Percentiles rank a stretch among this genome's conserved stretches.
phyloP scores from a whole-genome alignment of 2,113 vertebrate species.

The Tylochromis polylepis region DNA sequence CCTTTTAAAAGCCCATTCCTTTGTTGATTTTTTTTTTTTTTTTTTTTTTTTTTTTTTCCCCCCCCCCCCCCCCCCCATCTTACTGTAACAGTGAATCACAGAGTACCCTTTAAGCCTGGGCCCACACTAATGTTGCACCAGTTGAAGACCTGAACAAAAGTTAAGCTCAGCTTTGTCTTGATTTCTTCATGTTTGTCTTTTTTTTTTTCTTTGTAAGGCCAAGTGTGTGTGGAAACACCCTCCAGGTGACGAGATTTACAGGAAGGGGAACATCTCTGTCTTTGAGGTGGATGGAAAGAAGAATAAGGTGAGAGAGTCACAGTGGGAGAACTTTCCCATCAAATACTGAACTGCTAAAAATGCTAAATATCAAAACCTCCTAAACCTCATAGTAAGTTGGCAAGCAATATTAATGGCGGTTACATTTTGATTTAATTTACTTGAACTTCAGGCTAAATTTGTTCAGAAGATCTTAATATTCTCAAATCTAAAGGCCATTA shows the following conservation, averaged over 20 bases:
- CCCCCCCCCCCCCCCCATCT: neutral
- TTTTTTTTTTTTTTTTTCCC: no score
- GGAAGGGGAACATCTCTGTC: conserved; percentile 92
- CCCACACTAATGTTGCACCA: neutral
- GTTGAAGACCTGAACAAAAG: neutral
- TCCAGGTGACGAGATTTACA: conserved; percentile 93
- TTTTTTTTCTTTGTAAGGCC: conserved; percentile 69
- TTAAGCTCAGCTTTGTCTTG: neutral
- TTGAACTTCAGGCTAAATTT: neutral
- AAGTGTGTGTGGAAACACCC: conserved; percentile 98
- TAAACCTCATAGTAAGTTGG: neutral
- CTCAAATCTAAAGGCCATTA: neutral
- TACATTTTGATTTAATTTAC: neutral
- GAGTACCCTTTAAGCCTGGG: neutral
- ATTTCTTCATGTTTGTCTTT: neutral
- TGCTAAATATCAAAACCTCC: neutral
- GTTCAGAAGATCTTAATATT: neutral
- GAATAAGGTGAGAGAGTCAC: conserved; percentile 80
- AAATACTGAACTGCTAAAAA: neutral
- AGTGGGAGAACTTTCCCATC: neutral
- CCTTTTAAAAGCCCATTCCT: no score
- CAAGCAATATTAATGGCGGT: accelerated
- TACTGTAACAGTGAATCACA: neutral
- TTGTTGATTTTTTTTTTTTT: no score
- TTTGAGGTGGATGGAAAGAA: conserved; percentile 98